Evolutionary conservation across 2,113 vertebrate species (phyloP).

Genomic region (Probosciger aterrimus): DNA sequence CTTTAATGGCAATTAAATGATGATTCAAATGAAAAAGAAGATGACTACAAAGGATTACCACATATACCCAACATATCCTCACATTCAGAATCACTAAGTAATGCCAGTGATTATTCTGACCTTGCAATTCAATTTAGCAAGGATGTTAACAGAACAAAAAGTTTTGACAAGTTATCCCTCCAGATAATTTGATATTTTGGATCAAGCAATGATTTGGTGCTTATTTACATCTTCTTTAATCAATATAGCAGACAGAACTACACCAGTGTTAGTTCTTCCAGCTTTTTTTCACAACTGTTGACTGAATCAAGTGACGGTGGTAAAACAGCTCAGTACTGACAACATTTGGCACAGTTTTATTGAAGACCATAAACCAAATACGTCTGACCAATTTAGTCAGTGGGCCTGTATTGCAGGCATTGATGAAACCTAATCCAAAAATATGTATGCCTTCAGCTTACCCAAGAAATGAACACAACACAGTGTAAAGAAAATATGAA

Average conservation of each 20-base stretch:
- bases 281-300: neutral
- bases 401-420: neutral
- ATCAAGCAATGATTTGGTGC: neutral
- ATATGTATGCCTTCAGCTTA: neutral
- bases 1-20: neutral
- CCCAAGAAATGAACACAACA: neutral
- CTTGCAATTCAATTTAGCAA: neutral
- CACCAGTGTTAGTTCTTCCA: neutral
- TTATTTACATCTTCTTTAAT: neutral
- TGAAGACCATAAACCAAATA: neutral
- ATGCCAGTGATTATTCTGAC: neutral
- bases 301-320: neutral
- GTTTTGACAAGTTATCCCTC: neutral
- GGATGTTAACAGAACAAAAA: neutral
- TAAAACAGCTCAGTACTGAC: neutral
- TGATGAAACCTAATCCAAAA: neutral
- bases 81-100: neutral
- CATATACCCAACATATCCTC: no score
- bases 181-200: neutral
- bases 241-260: neutral
- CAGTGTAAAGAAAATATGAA: neutral
- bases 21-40: neutral
- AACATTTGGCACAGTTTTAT: neutral
- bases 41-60: neutral
- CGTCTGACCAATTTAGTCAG: neutral